These are phyloP conservation scores for Bujurquina vittata DNA, from an alignment of 2,113 vertebrate species.

Conservation along the genomic window DNA sequence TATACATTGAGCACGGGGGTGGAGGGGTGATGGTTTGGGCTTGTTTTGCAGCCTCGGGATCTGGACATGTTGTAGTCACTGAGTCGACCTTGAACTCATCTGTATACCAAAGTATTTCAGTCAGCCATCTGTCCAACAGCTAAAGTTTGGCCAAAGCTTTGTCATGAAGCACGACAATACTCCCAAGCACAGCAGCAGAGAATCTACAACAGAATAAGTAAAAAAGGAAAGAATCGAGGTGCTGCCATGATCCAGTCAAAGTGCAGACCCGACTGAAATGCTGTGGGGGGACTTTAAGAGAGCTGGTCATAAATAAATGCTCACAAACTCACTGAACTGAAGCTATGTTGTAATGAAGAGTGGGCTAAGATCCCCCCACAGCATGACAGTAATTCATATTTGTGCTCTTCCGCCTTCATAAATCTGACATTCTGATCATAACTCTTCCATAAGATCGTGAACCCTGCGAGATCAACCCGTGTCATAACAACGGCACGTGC, in stretches of 20 bases:
- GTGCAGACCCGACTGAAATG: too few relatives aligned
- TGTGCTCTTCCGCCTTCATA: not conserved
- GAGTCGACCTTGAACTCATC: not conserved
- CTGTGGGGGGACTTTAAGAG: too few relatives aligned
- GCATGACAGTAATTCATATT: not conserved
- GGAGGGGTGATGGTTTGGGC: not conserved
- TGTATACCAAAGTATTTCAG: not conserved
- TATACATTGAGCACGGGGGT: not conserved
- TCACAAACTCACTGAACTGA: too few relatives aligned
- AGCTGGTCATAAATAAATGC: too few relatives aligned
- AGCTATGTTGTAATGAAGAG: too few relatives aligned
- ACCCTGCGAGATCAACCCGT: conserved; percentile 68
- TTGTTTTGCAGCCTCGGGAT: too few relatives aligned
- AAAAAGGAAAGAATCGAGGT: too few relatives aligned
- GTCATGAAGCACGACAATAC: not conserved
- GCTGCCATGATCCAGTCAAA: too few relatives aligned
- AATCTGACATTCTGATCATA: not conserved
- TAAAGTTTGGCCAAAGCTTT: too few relatives aligned
- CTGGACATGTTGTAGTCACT: not conserved
- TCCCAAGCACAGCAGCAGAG: not conserved
- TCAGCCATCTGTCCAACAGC: not conserved
- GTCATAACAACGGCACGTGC: conserved; percentile 70
- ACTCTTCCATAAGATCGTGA: conserved; percentile 40
- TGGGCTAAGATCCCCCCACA: too few relatives aligned
- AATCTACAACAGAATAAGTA: too few relatives aligned